Percentiles rank a stretch among this genome's conserved stretches.
Evolutionary conservation across 2,888 invertebrate genomes (phyloP).

Genomic region (Encarsia formosa): DNA sequence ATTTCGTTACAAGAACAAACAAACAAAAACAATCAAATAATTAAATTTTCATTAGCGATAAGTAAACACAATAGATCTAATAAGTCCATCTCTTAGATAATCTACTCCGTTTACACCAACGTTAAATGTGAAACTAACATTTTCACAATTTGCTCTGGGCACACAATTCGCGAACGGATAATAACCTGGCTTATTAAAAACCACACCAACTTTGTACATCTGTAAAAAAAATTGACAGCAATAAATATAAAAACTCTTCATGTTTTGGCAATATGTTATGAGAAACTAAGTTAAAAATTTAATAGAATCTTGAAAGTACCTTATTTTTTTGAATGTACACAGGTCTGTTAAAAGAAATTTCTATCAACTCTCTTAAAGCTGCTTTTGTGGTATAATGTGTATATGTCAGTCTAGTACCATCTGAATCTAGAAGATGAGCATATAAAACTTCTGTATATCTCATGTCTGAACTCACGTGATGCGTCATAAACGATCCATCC

Average conservation of each 20-base stretch:
- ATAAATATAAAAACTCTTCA: not conserved
- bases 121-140: conserved; percentile 71
- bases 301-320: conserved; percentile 49
- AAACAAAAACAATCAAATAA: too few relatives aligned
- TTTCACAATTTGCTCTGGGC: conserved; percentile 63
- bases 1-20: too few relatives aligned
- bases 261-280: not conserved
- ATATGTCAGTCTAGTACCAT: conserved; percentile 75
- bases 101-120: conserved; percentile 66
- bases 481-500: conserved; percentile 4
- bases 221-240: conserved; percentile 40
- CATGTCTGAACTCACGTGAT: conserved; percentile 18
- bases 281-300: not conserved
- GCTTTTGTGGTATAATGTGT: conserved; percentile 77
- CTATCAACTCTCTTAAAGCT: conserved; percentile 67
- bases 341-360: conserved; percentile 76
- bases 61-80: conserved; percentile 70
- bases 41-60: conserved; percentile 34
- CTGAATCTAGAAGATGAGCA: conserved; percentile 75
- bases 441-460: conserved; percentile 74
- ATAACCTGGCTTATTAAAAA: conserved; percentile 74
- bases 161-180: conserved; percentile 74
- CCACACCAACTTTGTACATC: conserved; percentile 75
- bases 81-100: conserved; percentile 69
- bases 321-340: conserved; percentile 73